Conservation (phyloP, 2,113 vertebrate species). For the Mustela lutreola region DNA sequence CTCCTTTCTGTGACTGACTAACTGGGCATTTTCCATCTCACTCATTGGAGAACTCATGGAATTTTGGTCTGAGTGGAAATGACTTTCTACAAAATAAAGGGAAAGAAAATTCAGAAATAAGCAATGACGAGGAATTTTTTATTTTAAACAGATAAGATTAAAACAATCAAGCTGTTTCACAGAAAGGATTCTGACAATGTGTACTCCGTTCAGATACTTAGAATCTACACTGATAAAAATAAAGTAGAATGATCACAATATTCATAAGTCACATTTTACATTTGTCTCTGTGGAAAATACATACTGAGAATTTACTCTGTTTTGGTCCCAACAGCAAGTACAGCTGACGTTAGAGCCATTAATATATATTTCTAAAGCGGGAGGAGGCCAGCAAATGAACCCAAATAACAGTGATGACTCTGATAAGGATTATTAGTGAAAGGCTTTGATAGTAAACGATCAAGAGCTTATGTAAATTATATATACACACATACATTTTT, state of each 20-base stretch:
- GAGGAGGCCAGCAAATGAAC: neutral
- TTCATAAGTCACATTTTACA: constrained; percentile 41
- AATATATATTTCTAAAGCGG: neutral
- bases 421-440: neutral
- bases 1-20: constrained; percentile 47
- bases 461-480: constrained; percentile 1
- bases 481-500: neutral
- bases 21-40: constrained; percentile 18
- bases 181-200: neutral
- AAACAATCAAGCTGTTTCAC: constrained; percentile 10
- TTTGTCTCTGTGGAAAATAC: neutral
- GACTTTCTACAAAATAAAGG: constrained; percentile 82
- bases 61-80: constrained; percentile 48
- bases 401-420: neutral
- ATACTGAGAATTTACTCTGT: neutral
- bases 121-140: neutral
- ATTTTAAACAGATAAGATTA: constrained; percentile 52
- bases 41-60: neutral
- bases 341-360: neutral
- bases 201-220: neutral
- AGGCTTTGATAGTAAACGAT: neutral
- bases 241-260: neutral
- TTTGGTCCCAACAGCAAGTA: neutral
- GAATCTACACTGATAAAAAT: neutral
- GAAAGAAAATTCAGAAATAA: constrained; percentile 74